Conservation (phyloP, 2,797 vertebrate genomes). For the Danio tinwini region DNA sequence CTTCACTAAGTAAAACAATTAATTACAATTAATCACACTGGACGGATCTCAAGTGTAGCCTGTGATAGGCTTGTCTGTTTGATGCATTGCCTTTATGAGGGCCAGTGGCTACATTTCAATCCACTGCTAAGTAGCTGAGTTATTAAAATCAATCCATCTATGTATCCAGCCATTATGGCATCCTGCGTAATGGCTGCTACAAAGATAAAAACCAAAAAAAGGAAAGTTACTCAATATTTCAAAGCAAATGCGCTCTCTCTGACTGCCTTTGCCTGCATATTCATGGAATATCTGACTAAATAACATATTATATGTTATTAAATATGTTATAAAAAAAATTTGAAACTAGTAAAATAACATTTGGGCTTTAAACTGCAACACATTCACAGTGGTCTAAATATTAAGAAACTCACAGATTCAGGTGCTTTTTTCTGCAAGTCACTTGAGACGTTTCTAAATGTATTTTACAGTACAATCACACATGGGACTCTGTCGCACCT, state of each 20-base stretch:
- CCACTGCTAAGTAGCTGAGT: conserved; percentile 49
- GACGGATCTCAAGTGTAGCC: conserved; percentile 63
- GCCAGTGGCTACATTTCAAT: conserved; percentile 57
- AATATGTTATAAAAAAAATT: background rate
- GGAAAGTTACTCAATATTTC: conserved; percentile 21
- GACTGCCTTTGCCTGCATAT: background rate
- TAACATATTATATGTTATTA: background rate
- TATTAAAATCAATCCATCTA: conserved; percentile 58
- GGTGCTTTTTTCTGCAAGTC: background rate
- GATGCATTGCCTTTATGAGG: conserved; percentile 69
- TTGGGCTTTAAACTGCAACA: background rate
- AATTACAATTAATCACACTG: conserved; percentile 75
- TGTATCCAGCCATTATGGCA: conserved; percentile 46
- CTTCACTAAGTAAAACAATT: conserved; percentile 66
- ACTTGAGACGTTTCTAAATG: background rate
- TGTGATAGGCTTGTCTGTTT: conserved; percentile 69
- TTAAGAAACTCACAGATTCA: background rate
- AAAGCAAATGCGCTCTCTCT: background rate
- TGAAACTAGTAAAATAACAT: too few species aligned
- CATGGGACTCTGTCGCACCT: conserved; percentile 27
- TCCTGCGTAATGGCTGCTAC: conserved; percentile 28
- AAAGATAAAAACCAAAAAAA: conserved; percentile 25
- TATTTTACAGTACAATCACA: conserved; percentile 47
- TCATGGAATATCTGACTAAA: background rate
- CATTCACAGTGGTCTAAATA: background rate